These are phyloP conservation scores for Cosmia trapezina DNA, from an alignment of 2,888 invertebrate genomes.

Conservation along the genomic window DNA sequence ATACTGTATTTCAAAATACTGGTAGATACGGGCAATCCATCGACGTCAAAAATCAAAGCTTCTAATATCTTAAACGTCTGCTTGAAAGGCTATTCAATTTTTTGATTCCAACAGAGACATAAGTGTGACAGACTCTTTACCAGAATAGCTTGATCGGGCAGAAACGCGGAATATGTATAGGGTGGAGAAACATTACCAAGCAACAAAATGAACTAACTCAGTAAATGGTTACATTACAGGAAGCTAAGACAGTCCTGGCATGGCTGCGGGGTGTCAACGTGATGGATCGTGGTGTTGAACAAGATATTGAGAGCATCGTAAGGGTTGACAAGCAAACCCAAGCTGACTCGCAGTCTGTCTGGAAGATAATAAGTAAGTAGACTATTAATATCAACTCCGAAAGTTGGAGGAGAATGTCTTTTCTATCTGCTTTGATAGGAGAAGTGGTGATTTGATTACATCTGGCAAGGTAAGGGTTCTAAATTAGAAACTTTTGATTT, in stretches of 20 bases:
- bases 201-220: background rate
- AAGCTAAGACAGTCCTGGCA: conserved; percentile 84
- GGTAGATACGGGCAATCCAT: background rate
- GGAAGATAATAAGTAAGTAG: conserved; percentile 83
- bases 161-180: background rate
- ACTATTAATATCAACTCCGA: background rate
- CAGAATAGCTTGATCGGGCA: background rate
- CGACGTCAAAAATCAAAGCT: background rate
- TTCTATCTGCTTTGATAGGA: background rate
- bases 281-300: conserved; percentile 76
- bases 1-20: background rate
- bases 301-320: conserved; percentile 81
- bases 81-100: background rate
- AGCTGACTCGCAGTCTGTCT: conserved; percentile 81
- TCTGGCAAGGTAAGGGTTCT: no score
- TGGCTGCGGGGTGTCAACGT: conserved; percentile 83
- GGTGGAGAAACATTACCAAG: background rate
- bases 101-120: background rate
- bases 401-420: background rate
- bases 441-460: background rate
- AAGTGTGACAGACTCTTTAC: no score
- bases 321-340: conserved; percentile 82
- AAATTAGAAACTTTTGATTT: no score
- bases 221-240: conserved; percentile 70
- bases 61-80: background rate